Percentiles rank a stretch among this genome's conserved stretches.
These are phyloP conservation scores for Colletes collaris DNA, from an alignment of 2,888 invertebrate genomes.

Conservation along the genomic window DNA sequence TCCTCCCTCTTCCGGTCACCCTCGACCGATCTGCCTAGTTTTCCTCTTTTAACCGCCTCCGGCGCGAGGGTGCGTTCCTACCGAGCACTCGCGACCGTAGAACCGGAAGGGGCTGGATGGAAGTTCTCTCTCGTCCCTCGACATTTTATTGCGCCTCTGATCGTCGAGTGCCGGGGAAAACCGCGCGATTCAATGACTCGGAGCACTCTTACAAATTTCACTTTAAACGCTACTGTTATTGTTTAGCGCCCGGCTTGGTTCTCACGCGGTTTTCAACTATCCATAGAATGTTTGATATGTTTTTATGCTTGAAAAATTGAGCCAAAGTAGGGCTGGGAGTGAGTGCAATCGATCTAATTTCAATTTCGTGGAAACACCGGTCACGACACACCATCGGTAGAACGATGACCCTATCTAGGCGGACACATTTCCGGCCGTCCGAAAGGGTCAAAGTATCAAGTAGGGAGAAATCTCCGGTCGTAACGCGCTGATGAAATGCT, in stretches of 20 bases:
- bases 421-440: too few species aligned
- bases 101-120: conserved; percentile 54
- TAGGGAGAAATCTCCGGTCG: too few species aligned
- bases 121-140: conserved; percentile 57
- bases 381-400: too few species aligned
- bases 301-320: too few species aligned
- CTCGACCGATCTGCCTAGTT: conserved; percentile 55
- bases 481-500: too few species aligned
- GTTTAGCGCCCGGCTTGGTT: conserved; percentile 9
- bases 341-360: too few species aligned
- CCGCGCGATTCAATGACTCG: conserved; percentile 64
- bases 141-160: conserved; percentile 56
- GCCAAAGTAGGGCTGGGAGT: too few species aligned
- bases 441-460: too few species aligned
- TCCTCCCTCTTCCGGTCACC: conserved; percentile 32
- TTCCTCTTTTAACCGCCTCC: conserved; percentile 52
- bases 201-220: conserved; percentile 21
- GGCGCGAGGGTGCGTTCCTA: conserved; percentile 65
- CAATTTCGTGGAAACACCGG: too few species aligned
- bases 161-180: conserved; percentile 53
- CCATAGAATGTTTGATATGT: too few species aligned
- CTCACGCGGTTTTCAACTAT: neutral
- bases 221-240: conserved; percentile 32
- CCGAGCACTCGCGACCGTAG: conserved; percentile 52
- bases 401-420: too few species aligned